Conservation (phyloP, 2,113 vertebrate species). For the Paradisaea rubra region DNA sequence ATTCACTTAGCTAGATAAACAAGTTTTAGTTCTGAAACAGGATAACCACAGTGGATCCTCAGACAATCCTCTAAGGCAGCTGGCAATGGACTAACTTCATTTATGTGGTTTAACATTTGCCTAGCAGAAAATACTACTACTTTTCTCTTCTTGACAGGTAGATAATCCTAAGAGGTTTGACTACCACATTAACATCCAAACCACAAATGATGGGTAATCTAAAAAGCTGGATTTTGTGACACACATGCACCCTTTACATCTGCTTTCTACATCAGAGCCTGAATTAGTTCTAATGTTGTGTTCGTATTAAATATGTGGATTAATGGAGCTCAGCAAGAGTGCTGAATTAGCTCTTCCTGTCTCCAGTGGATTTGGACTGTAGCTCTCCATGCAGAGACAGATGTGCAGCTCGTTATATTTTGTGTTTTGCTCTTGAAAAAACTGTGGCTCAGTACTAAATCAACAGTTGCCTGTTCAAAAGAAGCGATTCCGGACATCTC, state of each 20-base stretch:
- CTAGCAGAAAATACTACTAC: slow-evolving; percentile 32
- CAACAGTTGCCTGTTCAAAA: slow-evolving; percentile 5
- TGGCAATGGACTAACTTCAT: slow-evolving; percentile 45
- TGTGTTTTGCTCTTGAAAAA: not conserved
- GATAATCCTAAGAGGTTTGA: slow-evolving; percentile 61
- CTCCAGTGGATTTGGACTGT: slow-evolving; percentile 39
- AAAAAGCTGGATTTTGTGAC: slow-evolving; percentile 60
- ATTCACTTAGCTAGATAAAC: slow-evolving; percentile 46
- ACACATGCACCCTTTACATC: slow-evolving; percentile 21
- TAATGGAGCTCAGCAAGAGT: slow-evolving; percentile 49
- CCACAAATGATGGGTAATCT: slow-evolving; percentile 54
- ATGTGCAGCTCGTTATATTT: not conserved
- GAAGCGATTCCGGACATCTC: not conserved
- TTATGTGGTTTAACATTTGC: slow-evolving; percentile 60
- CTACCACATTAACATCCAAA: slow-evolving; percentile 52
- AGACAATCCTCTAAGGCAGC: slow-evolving; percentile 43
- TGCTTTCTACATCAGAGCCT: slow-evolving; percentile 55
- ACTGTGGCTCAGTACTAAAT: not conserved
- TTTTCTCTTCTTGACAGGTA: slow-evolving; percentile 56
- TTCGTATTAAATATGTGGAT: slow-evolving; percentile 59
- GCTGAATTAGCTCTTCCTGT: slow-evolving; percentile 54
- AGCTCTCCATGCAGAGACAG: slow-evolving; percentile 2
- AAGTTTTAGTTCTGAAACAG: slow-evolving; percentile 48
- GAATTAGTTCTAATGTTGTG: slow-evolving; percentile 54
- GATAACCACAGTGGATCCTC: slow-evolving; percentile 29